Base-by-base conservation (phyloP, 2,888 invertebrate genomes). In the Timandra comae region DNA sequence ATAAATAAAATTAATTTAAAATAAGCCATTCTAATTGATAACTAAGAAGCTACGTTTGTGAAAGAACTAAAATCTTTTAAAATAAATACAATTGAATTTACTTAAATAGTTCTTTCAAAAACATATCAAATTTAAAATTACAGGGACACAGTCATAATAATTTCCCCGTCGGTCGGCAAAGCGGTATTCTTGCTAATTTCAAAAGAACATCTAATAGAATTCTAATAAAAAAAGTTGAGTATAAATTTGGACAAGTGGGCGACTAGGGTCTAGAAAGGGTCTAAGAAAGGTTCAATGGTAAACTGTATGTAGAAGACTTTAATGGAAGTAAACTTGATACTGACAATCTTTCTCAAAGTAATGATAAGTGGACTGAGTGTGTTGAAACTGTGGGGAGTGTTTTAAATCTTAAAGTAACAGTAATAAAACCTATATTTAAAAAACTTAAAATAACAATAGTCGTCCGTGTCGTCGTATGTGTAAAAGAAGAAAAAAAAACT, bases 151-250 rank as follows among this genome's bases (percentile, higher is more conserved):
- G 49, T 58, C 56, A 62, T 46, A 52, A 43, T 49, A 52, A 43
- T 49, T 58, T 59, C 55, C 63, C 67, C 62, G 74, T 79, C 75
- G 76, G 75, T 73, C 67, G 66, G 75, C 74, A 66, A 79, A 84
- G 81, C 81, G 70, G 74, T 56, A 55, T 54, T 16, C 63, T 72
- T 67, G 45, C 43, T 52, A 56, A 57, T 53, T 50, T 49, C 52
- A 46, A 48, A 53, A 57, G 56, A 62, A 63, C 55, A 51, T 69
- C 60, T 69, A 60, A 35, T 52, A 52, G 47, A 50, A 54, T 39
- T 33, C 31, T 44, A 41, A 51, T 43, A 50, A 48, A 48, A 44
- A 55, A 41, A 52, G 40, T 38, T 49, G 47, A 46, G 48, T 46
- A 52, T 49, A 47, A n/a, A 49, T 52, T 46, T 39, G 43, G 42